Evolutionary conservation across 2,113 vertebrate species (phyloP).

Genomic region (Tychaedon coryphoeus): DNA sequence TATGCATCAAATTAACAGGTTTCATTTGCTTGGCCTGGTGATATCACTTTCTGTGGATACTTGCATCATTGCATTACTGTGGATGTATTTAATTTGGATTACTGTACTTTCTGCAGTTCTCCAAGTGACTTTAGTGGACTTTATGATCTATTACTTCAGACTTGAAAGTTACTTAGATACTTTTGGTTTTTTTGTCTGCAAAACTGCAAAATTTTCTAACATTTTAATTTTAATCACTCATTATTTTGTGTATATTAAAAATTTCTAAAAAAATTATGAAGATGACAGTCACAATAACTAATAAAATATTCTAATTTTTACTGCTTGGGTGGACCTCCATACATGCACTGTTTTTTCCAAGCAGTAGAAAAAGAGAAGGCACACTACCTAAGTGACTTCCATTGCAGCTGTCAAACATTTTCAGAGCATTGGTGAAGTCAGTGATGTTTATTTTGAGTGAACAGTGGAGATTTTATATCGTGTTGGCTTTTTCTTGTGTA

Average conservation of each 20-base stretch:
- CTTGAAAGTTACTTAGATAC: not conserved
- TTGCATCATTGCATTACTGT: not conserved
- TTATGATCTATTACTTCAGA: not conserved
- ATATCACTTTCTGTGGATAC: not conserved
- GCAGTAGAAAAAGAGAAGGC: not conserved
- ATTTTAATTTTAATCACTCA: not conserved
- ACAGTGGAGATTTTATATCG: not conserved
- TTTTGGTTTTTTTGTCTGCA: not conserved
- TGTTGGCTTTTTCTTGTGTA: not conserved
- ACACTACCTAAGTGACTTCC: not conserved
- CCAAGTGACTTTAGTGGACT: not conserved
- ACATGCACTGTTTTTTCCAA: not conserved
- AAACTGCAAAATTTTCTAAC: not conserved
- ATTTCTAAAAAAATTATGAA: not conserved
- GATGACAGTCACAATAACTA: not conserved
- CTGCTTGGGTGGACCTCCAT: not conserved
- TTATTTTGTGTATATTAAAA: not conserved
- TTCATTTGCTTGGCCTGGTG: not conserved
- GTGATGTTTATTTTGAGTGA: not conserved
- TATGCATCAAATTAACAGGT: not conserved
- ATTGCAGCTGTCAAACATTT: not conserved
- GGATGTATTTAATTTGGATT: not conserved
- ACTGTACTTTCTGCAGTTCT: not conserved
- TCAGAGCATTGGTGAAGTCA: not conserved
- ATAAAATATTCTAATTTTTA: not conserved